These are phyloP conservation scores for Bos javanicus DNA, from an alignment of 2,113 vertebrate genomes.

Conservation along the genomic window DNA sequence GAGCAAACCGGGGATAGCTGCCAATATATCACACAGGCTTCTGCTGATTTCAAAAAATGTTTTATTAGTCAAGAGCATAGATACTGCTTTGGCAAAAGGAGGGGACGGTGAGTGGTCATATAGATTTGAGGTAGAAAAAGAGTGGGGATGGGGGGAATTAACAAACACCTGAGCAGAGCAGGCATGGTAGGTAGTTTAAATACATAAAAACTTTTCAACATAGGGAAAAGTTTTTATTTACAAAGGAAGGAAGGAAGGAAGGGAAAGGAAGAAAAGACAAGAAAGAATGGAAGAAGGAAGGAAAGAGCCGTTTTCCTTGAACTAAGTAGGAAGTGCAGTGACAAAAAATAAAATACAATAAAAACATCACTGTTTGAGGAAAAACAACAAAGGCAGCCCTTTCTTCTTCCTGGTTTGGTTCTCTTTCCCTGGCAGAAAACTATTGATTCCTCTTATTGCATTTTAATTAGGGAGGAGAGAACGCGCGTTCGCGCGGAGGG, in stretches of 20 bases:
- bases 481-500: not conserved
- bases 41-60: conserved; percentile 63
- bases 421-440: conserved; percentile 24
- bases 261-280: not conserved
- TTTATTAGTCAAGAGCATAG: conserved; percentile 80
- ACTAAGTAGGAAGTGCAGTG: conserved; percentile 54
- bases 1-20: not conserved
- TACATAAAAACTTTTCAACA: conserved; percentile 72
- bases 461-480: conserved; percentile 8
- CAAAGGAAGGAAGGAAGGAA: conserved; percentile 43
- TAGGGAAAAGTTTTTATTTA: conserved; percentile 69
- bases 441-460: conserved; percentile 49
- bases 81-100: conserved; percentile 75
- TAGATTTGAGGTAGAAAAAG: conserved; percentile 85
- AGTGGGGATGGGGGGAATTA: not conserved
- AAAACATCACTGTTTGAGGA: not conserved
- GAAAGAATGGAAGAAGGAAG: not conserved
- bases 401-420: not conserved
- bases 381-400: not conserved
- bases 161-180: conserved; percentile 69
- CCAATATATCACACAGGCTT: not conserved
- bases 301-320: conserved; percentile 25
- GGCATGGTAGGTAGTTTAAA: conserved; percentile 86
- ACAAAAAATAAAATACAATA: conserved; percentile 28
- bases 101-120: conserved; percentile 77